These are phyloP conservation scores for Brachypalpus laphriformis DNA, from an alignment of 2,888 invertebrate species.

Conservation along the genomic window DNA sequence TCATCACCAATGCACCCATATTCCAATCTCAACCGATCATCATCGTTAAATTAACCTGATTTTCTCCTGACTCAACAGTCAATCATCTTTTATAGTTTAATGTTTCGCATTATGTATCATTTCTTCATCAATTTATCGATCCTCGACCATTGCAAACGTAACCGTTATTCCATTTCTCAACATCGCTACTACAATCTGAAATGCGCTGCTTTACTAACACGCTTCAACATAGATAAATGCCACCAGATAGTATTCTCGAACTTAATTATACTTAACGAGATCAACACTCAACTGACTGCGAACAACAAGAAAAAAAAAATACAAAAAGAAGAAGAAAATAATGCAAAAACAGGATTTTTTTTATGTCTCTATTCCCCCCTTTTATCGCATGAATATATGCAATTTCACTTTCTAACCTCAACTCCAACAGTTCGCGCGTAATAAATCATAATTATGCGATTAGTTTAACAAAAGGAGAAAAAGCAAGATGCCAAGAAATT, in stretches of 20 bases:
- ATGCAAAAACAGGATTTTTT: slow-evolving; percentile 29
- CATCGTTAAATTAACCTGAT: slow-evolving; percentile 28
- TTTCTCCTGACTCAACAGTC: slow-evolving; percentile 57
- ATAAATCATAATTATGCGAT: slow-evolving; percentile 68
- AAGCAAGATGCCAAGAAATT: slow-evolving; percentile 24
- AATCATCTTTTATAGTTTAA: slow-evolving; percentile 13
- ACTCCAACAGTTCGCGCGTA: slow-evolving; percentile 32
- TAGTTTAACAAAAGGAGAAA: slow-evolving; percentile 2
- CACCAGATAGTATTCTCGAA: slow-evolving; percentile 47
- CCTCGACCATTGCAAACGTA: slow-evolving; percentile 38
- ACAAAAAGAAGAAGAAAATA: slow-evolving; percentile 65
- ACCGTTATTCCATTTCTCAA: slow-evolving; percentile 50
- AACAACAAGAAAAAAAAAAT: slow-evolving; percentile 29
- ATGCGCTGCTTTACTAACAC: slow-evolving; percentile 54
- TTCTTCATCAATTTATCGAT: slow-evolving; percentile 51
- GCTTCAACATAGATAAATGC: slow-evolving; percentile 26
- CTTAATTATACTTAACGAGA: slow-evolving; percentile 48
- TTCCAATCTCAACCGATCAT: not conserved
- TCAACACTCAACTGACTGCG: not conserved
- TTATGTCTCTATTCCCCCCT: slow-evolving; percentile 9
- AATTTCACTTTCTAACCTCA: slow-evolving; percentile 72
- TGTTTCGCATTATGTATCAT: slow-evolving; percentile 53
- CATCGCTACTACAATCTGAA: slow-evolving; percentile 24
- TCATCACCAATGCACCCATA: not conserved
- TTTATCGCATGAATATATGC: slow-evolving; percentile 19